A percentile compares a stretch with the other conserved stretches of the same genome.
Conservation (phyloP, 1,140 invertebrate genomes). For the Macrobrachium nipponense region DNA sequence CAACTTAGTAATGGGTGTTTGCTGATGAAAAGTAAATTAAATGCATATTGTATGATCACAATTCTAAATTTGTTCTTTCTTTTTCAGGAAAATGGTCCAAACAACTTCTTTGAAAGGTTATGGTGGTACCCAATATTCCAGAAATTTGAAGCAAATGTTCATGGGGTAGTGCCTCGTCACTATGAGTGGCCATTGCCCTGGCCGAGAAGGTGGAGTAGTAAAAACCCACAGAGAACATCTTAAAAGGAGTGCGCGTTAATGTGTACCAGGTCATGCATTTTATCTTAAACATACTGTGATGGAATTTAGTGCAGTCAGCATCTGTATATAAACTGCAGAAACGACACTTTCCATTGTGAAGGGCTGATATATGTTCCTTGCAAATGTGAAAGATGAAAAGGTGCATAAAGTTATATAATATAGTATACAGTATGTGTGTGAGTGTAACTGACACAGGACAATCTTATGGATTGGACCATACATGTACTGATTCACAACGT, state of each 20-base stretch:
- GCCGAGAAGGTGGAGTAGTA: conserved; percentile 63
- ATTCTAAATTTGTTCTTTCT: conserved; percentile 25
- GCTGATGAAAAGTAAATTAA: not conserved
- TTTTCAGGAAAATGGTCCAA: conserved; percentile 74
- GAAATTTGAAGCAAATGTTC: conserved; percentile 88
- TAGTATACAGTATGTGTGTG: too few relatives aligned
- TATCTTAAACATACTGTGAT: conserved; percentile 29
- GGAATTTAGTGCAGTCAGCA: not conserved
- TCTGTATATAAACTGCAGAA: not conserved
- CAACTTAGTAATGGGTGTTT: too few relatives aligned
- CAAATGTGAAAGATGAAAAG: too few relatives aligned
- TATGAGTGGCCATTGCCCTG: conserved; percentile 86
- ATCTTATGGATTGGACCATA: too few relatives aligned
- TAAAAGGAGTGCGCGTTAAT: conserved; percentile 39
- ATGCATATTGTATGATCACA: not conserved
- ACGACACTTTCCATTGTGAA: not conserved
- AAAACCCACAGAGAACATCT: conserved; percentile 64
- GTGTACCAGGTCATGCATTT: conserved; percentile 37
- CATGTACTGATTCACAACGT: too few relatives aligned
- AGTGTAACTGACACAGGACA: too few relatives aligned
- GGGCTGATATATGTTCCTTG: too few relatives aligned
- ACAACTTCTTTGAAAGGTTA: conserved; percentile 80
- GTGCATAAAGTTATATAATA: too few relatives aligned
- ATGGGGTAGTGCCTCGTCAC: conserved; percentile 80
- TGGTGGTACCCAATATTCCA: conserved; percentile 88